phyloP scores from a whole-genome alignment of 2,113 vertebrate genomes.

The Odontesthes bonariensis region DNA sequence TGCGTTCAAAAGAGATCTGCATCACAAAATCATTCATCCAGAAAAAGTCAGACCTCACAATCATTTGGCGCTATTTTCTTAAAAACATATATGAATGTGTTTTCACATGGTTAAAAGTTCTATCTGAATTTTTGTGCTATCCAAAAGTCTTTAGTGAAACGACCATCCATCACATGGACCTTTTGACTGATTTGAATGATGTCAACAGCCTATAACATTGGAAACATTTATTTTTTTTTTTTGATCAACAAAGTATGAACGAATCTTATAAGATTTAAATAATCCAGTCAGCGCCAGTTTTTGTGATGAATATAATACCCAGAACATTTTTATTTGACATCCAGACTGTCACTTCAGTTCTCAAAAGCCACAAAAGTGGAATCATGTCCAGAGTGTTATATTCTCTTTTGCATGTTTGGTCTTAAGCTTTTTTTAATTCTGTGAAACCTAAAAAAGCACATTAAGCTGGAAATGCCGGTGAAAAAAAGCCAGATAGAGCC shows the following conservation, averaged over 20 bases:
- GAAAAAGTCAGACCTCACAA: too few relatives aligned
- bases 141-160: too few relatives aligned
- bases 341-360: constrained; percentile 19
- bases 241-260: neutral
- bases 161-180: too few relatives aligned
- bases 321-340: constrained; percentile 19
- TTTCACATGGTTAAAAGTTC: neutral
- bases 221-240: neutral
- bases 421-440: constrained; percentile 21
- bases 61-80: too few relatives aligned
- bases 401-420: constrained; percentile 3
- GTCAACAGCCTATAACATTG: neutral
- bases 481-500: neutral
- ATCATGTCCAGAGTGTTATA: constrained; percentile 9
- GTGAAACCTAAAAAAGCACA: constrained; percentile 24
- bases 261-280: neutral
- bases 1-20: too few relatives aligned
- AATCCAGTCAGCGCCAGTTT: constrained; percentile 10
- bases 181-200: neutral
- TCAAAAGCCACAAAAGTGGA: neutral
- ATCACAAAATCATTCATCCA: too few relatives aligned
- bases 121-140: neutral
- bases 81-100: neutral
- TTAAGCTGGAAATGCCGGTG: neutral
- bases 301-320: constrained; percentile 4